phyloP scores from a whole-genome alignment of 2,797 vertebrate genomes.

The Takifugu rubripes region DNA sequence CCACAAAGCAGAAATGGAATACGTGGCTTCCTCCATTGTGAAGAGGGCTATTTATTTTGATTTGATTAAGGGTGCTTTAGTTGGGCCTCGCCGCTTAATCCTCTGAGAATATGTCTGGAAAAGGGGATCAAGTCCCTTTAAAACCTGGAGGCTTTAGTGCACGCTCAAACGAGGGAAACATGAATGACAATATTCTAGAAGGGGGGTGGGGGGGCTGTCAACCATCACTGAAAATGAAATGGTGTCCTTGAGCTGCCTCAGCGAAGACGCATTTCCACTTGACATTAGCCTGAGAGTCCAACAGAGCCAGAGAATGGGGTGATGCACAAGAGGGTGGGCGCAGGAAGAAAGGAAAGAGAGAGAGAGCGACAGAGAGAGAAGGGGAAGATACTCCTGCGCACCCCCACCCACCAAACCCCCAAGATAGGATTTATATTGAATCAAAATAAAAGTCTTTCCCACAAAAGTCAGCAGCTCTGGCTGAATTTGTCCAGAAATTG shows the following conservation, averaged over 20 bases:
- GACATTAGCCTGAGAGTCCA: conserved; percentile 61
- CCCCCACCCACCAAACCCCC: conserved; percentile 26
- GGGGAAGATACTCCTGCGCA: neutral
- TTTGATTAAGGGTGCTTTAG: conserved; percentile 79
- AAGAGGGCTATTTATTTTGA: conserved; percentile 77
- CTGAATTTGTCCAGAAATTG: conserved; percentile 71
- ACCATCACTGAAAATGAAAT: conserved; percentile 64
- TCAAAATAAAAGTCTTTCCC: conserved; percentile 68
- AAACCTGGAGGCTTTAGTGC: conserved; percentile 74
- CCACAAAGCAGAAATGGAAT: conserved; percentile 67
- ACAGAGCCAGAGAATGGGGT: conserved; percentile 32
- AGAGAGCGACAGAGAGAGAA: conserved; percentile 19
- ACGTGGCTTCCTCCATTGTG: conserved; percentile 67
- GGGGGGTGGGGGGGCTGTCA: neutral
- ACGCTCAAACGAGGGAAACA: conserved; percentile 55
- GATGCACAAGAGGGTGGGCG: conserved; percentile 38
- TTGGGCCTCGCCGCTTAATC: conserved; percentile 75
- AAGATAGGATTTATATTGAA: conserved; percentile 68
- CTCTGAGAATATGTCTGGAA: conserved; percentile 79
- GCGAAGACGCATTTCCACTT: conserved; percentile 66
- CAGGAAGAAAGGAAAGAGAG: conserved; percentile 32
- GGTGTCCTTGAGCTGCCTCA: conserved; percentile 68
- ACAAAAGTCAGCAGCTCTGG: conserved; percentile 64
- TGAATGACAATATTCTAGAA: conserved; percentile 67
- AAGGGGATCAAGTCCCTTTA: conserved; percentile 78